Evolutionary conservation across 2,113 vertebrate species (phyloP).

Genomic region (Muntiacus reevesi): DNA sequence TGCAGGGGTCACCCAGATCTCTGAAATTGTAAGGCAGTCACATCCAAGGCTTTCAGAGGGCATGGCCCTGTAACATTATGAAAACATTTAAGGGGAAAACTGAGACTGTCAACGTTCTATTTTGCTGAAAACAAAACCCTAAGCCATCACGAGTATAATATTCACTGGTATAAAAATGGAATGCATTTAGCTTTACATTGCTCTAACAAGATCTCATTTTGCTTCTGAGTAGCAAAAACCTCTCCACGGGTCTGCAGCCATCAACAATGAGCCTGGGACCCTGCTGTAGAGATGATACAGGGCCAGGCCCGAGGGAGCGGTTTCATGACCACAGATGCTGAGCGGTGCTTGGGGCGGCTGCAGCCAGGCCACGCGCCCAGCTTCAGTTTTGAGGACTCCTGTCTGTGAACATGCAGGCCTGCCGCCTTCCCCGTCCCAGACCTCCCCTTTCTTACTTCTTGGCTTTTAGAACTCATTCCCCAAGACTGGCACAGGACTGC

Average conservation of each 20-base stretch:
- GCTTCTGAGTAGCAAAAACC: neutral
- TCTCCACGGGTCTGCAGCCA: too few relatives aligned
- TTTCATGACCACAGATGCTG: rapidly evolving
- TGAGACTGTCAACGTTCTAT: neutral
- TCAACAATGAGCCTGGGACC: neutral
- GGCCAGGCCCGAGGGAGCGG: neutral
- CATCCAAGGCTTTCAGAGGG: neutral
- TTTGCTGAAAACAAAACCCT: neutral
- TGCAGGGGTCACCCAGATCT: neutral
- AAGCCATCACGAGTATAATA: neutral
- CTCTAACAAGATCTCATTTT: neutral
- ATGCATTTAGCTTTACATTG: neutral
- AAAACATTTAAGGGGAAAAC: neutral
- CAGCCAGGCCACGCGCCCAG: neutral
- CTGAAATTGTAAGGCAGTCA: neutral
- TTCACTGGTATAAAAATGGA: neutral
- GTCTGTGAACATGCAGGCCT: neutral
- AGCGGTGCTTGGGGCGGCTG: neutral
- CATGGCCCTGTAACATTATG: neutral
- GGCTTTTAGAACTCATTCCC: neutral
- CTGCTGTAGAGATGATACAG: neutral
- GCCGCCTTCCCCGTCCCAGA: neutral
- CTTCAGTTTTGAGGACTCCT: neutral
- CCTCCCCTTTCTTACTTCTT: neutral
- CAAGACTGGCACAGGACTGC: neutral